Evolutionary conservation across 2,113 vertebrate species (phyloP), one percentile per base, ranked within the genome.

Genomic region (Melanotaenia duboulayi): DNA sequence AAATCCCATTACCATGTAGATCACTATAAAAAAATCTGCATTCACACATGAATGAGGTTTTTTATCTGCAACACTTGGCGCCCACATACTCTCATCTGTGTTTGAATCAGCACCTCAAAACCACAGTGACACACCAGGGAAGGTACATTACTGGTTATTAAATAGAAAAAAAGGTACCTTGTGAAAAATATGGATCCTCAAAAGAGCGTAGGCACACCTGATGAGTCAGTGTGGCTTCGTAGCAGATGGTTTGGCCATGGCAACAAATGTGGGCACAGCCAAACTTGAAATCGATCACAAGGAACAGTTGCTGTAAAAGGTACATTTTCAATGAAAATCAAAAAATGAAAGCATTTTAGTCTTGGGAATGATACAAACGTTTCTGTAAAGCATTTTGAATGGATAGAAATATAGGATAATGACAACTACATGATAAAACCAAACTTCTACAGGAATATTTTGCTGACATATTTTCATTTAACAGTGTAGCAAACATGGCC

Each of bases 221-320:
- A 80, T 91, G 89, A 91, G 72, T 91, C 89, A 91, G 74, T 24
- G 65, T 49, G 77, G 70, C 49, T 83, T 85, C 70, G 76, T 81
- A 78, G 85, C 83, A 86, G 89, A 85, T 90, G 79, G 89, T 86
- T 87, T 74, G 87, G 80, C 74, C 71, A 11, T 39, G 81, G 78
- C 66, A 86, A 40, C 76, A 82, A 82, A 73, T 70, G 85, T 84
- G 78, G 81, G 78, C 65, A 63, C 56, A 73, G 65, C 64, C 71
- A 71, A 78, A 71, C 65, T 61, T 78, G 19, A 37, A 37, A 49
- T 52, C 56, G 55, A 84, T 81, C 65, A 58, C 28, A 44, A 68
- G 52, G 70, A 54, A 58, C 28, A 52, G 58, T 61, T 49, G 44
- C 58, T 66, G 62, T 39, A 17, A 52, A 69, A 32, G 60, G 54